These are phyloP conservation scores for Gerris lacustris DNA, from an alignment of 2,888 invertebrate genomes.

Conservation along the genomic window DNA sequence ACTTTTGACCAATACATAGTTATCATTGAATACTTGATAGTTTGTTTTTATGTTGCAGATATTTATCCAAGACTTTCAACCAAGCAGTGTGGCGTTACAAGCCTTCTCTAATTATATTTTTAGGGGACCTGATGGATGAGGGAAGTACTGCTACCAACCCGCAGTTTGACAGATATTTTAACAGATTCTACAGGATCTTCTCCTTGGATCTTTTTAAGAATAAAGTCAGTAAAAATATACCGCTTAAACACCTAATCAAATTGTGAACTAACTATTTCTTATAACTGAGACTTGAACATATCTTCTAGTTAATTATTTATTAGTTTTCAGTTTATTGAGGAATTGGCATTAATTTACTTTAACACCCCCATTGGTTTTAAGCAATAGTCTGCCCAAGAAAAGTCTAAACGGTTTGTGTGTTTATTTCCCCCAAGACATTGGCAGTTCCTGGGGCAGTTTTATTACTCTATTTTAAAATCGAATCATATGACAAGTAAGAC, in stretches of 20 bases:
- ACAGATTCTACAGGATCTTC: conserved; percentile 59
- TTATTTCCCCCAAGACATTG: too few relatives aligned
- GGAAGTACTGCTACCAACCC: conserved; percentile 62
- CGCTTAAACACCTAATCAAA: not conserved
- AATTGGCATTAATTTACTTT: too few relatives aligned
- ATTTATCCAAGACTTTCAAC: conserved; percentile 62
- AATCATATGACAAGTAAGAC: too few relatives aligned
- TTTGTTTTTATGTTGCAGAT: conserved; percentile 44
- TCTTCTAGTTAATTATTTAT: conserved; percentile 8
- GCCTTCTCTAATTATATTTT: conserved; percentile 75
- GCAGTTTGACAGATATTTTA: conserved; percentile 61
- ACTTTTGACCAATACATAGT: not conserved
- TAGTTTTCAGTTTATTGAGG: not conserved
- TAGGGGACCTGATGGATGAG: conserved; percentile 93
- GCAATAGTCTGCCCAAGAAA: too few relatives aligned
- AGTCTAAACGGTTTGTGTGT: too few relatives aligned
- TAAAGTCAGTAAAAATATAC: conserved; percentile 15
- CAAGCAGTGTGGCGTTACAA: conserved; percentile 55
- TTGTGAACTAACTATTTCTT: conserved; percentile 19
- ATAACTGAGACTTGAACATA: conserved; percentile 8
- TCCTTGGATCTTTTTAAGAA: conserved; percentile 22
- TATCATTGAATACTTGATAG: not conserved
- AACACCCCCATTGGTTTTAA: too few relatives aligned
- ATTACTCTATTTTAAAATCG: too few relatives aligned
- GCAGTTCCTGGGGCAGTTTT: too few relatives aligned